Evolutionary conservation across 2,797 vertebrate genomes (phyloP).

Genomic region (Pipistrellus pipistrellus): DNA sequence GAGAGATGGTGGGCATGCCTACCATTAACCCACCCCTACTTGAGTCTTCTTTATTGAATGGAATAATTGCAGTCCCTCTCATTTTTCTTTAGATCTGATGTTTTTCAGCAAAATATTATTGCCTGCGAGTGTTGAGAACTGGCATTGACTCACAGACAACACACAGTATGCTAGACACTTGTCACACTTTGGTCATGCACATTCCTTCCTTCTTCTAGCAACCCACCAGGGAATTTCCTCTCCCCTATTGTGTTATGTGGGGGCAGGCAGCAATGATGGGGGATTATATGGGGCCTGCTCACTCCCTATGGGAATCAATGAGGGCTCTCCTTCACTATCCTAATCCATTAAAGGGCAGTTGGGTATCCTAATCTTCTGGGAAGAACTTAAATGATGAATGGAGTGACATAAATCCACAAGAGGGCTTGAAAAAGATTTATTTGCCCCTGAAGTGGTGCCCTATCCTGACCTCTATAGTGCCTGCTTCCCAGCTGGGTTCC

Average conservation of each 20-base stretch:
- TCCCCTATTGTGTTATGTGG: not conserved
- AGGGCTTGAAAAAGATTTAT: not conserved
- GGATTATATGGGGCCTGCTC: not conserved
- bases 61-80: not conserved
- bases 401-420: not conserved
- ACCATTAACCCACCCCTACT: not conserved
- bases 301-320: not conserved
- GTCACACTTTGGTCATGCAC: not conserved
- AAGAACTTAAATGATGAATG: not conserved
- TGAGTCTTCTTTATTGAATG: not conserved
- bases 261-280: not conserved
- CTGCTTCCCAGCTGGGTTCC: not conserved
- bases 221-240: not conserved
- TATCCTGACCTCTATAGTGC: not conserved
- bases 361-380: not conserved
- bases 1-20: not conserved
- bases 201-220: not conserved
- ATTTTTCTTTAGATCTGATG: constrained; percentile 9
- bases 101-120: constrained; percentile 32
- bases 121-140: not conserved
- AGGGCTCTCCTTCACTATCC: not conserved
- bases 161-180: not conserved
- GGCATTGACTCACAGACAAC: not conserved
- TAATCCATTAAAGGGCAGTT: not conserved
- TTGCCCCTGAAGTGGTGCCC: not conserved